Evolutionary conservation across 2,888 invertebrate genomes (phyloP), one percentile per base, ranked within the genome.

Genomic region (Tipula helvola): DNA sequence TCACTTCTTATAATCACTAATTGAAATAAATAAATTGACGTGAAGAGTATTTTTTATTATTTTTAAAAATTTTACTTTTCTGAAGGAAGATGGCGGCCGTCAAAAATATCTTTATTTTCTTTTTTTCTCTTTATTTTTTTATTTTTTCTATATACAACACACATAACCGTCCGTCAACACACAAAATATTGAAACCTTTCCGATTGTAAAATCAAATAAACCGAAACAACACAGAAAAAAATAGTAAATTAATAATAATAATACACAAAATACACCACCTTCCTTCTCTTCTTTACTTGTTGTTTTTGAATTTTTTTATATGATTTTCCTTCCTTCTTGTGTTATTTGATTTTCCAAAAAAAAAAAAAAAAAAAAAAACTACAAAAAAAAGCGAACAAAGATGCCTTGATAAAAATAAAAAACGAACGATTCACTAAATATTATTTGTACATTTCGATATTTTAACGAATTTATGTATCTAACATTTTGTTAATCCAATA

Each of bases 151-250:
- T 3, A 10, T 2, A 13, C 13, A 16, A 84, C 39, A 84, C 84
- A 84, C 84, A 84, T 41, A 85, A 85, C 85, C 85, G 42, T 85
- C 85, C 85, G 44, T 85, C 85, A 85, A 85, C 85, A 85, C 85
- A 85, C 85, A 85, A 85, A 85, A 42, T 85, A 85, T 85, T 85
- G 44, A 85, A 85, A 85, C 85, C 85, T 85, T 42, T 85, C 85
- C 85, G 85, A 85, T 85, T 85, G 44, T 84, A 84, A 84, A 85
- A 85, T 85, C 85, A 85, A 85, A 85, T 85, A 85, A 85, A 41
- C 85, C 85, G 85, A 85, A 84, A 84, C 85, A n/a, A 84, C 39
- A 84, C 84, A 36, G 41, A 39, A 84, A 36, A 83, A 84, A 84
- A 84, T 83, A 41, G 16, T 39, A 83, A n/a, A 28, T 28, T 36